Conservation (phyloP, 2,888 invertebrate species). For the Lamellibrachia satsuma region DNA sequence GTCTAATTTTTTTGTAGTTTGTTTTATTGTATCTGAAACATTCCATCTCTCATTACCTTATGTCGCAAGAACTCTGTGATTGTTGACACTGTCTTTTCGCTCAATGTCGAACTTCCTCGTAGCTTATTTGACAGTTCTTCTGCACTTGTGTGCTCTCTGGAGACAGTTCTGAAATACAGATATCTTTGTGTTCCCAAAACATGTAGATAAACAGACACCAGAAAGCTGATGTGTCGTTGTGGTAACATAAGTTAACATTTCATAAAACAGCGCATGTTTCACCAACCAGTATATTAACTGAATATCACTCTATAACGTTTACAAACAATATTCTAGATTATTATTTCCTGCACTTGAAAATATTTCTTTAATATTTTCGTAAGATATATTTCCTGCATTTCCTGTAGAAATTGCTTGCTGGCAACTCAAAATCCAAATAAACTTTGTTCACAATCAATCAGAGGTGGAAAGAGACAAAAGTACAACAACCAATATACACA, state of each 20-base stretch:
- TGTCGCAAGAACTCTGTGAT: not conserved
- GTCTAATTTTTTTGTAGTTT: not conserved
- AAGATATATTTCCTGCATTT: not conserved
- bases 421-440: not conserved
- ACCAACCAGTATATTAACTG: not conserved
- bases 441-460: too few relatives aligned
- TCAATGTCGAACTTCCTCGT: not conserved
- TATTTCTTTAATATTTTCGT: not conserved
- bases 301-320: not conserved
- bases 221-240: not conserved
- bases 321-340: not conserved
- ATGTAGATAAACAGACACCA: not conserved
- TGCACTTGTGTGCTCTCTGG: not conserved
- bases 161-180: not conserved
- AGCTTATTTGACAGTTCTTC: not conserved
- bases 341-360: not conserved
- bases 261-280: too few relatives aligned
- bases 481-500: too few relatives aligned
- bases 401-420: not conserved
- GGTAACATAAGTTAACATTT: not conserved
- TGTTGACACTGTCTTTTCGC: not conserved
- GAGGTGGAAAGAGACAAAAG: too few relatives aligned
- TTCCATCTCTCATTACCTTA: not conserved
- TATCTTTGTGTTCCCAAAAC: not conserved
- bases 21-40: not conserved